Base-by-base conservation (phyloP, 2,797 vertebrate genomes). In the Schizopygopsis malacanthus region DNA sequence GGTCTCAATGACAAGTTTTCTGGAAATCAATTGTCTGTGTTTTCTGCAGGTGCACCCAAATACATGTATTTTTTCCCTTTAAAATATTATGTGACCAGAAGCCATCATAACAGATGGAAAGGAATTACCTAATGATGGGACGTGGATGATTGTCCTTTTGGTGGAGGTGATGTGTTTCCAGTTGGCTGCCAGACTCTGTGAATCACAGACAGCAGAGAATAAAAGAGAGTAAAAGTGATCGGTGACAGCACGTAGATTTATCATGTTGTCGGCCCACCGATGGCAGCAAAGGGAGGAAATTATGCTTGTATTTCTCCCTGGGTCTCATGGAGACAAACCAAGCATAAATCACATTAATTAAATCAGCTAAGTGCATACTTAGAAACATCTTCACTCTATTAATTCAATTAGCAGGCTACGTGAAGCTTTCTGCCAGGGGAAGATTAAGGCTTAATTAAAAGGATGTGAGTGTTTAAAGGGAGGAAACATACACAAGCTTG, bases 301-400 rank as follows among this genome's bases (percentile, higher is more conserved):
- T 96, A 97, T 89, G 90, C 90, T 92, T 88, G 93, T 93, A 92
- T 93, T 93, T 95, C 82, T 90, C 94, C 93, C 91, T 93, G 95
- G 97, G 97, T 97, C 96, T 96, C 96, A 91, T 91, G 88, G 92
- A 93, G 94, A 96, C 97, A 97, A 98, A 96, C 96, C 97, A 97
- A 97, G 97, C 97, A 98, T 99, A 98, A 98, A 98, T 97, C 97
- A 97, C 96, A 97, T 96, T 98, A 98, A 99, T 99, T 99, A 97
- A 98, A 98, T 98, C 67, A 88, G 89, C 89, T 97, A 98, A 98
- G 97, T 96, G 96, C 97, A 98, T 97, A 97, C 97, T 98, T 96
- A 97, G 96, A 98, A 95, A 98, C 97, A 98, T 98, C 97, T 97
- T 97, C 96, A 96, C 90, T 95, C 97, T 98, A 99, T 99, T 98